Evolutionary conservation across 2,113 vertebrate species (phyloP).

Genomic region (Cheirogaleus medius): DNA sequence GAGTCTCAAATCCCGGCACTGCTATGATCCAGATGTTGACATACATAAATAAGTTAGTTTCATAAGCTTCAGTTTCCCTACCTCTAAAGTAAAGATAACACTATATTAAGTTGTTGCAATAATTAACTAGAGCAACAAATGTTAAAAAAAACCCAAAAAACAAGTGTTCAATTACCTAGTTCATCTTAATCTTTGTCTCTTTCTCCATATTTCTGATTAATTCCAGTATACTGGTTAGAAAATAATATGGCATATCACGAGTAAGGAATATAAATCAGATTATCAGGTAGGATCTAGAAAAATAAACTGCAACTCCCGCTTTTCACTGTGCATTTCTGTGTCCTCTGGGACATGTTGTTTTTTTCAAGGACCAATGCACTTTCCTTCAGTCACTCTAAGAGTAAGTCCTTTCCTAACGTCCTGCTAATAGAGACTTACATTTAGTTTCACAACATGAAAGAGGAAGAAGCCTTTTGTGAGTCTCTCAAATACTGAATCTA

Average conservation of each 20-base stretch:
- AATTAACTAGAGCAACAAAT: not conserved
- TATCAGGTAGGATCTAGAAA: not conserved
- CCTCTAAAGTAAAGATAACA: not conserved
- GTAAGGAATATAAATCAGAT: not conserved
- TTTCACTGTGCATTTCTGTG: not conserved
- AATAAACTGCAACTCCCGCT: not conserved
- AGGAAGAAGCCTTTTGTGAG: not conserved
- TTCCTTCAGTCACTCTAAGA: not conserved
- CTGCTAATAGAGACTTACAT: not conserved
- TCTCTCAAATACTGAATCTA: not conserved
- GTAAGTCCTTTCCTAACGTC: not conserved
- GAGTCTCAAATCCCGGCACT: not conserved
- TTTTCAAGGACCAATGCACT: not conserved
- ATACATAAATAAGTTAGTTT: not conserved
- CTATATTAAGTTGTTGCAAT: not conserved
- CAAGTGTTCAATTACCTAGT: not conserved
- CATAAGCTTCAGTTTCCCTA: not conserved
- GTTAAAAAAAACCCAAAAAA: no score
- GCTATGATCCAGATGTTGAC: not conserved
- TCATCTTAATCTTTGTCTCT: not conserved
- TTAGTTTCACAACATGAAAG: slow-evolving; percentile 32
- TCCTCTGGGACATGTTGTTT: not conserved
- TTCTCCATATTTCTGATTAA: slow-evolving; percentile 32
- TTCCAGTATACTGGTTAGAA: not conserved
- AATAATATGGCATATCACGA: not conserved